Conservation (phyloP, 2,797 vertebrate species). For the Taeniopygia guttata region DNA sequence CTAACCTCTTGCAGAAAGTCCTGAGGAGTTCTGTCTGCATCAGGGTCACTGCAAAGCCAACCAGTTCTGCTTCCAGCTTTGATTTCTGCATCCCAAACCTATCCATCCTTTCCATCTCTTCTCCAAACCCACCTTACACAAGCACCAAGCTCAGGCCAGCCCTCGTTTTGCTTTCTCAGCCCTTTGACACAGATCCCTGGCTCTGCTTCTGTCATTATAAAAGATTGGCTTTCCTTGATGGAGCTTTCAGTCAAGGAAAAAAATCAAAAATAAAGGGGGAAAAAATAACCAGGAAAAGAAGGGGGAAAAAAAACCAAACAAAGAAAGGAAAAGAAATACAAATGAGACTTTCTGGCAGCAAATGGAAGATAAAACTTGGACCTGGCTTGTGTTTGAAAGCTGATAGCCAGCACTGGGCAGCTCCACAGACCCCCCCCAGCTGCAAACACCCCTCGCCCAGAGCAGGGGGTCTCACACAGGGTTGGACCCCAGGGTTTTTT, state of each 20-base stretch:
- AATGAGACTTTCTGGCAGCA: conserved; percentile 71
- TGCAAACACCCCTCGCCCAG: conserved; percentile 17
- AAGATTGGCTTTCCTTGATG: conserved; percentile 53
- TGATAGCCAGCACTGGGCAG: conserved; percentile 71
- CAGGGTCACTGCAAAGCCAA: background rate
- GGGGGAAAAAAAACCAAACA: background rate
- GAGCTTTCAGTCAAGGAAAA: conserved; percentile 53
- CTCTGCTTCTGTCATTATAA: conserved; percentile 54
- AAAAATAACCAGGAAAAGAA: background rate
- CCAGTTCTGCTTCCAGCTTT: background rate
- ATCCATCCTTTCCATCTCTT: background rate
- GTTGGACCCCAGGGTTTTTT: accelerated
- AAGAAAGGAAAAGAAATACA: background rate
- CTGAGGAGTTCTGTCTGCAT: accelerated
- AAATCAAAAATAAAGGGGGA: accelerated
- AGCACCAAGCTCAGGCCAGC: accelerated
- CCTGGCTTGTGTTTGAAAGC: conserved; percentile 71
- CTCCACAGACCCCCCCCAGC: conserved; percentile 79
- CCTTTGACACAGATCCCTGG: conserved; percentile 5
- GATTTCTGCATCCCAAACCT: background rate
- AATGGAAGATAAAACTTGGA: conserved; percentile 65
- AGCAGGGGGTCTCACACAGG: background rate
- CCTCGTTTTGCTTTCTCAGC: background rate
- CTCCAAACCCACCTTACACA: background rate
- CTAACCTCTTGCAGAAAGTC: background rate